Evolutionary conservation across 2,888 invertebrate genomes (phyloP), one percentile per base, ranked within the genome.

Genomic region (Hetaerina titia): DNA sequence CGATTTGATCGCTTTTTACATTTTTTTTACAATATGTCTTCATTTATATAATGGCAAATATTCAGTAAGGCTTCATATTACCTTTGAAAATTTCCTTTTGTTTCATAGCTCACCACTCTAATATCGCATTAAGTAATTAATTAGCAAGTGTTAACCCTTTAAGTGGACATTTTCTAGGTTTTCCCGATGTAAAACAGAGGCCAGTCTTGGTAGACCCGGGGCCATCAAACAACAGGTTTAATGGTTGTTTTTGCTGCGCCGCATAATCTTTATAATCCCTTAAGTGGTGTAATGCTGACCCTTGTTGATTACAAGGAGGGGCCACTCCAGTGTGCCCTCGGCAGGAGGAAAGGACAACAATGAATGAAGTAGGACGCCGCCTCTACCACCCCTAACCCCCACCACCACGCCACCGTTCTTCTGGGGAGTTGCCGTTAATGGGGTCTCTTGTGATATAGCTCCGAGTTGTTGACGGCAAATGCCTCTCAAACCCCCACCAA

Each of bases 181-280:
- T 8, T 31, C 31, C 11, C 81, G 13, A 11, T 31, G 22, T 81
- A 11, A 81, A 81, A 31, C 81, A 81, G 31, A 9, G 81, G 11
- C 81, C 31, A n/a, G 15, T 15, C 81, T 81, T 81, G 31, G n/a
- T 11, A n/a, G 31, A 81, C 81, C 25, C 13, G 25, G 81, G 81
- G 31, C 25, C 81, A 15, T 31, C 81, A 25, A 15, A 81, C 81
- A 81, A 81, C 81, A 81, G 81, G 81, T 81, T 81, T 81, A 9
- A 31, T 7, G 81, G 81, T 31, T 81, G 81, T 81, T 81, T 81
- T 81, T 81, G 25, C 81, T 31, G 11, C 11, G 31, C 13, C 13
- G 81, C 31, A 31, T 81, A 81, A 81, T 81, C 81, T 81, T 81
- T 81, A 81, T 81, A 31, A 81, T 81, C 81, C 81, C 81, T 31